A percentile compares a stretch with the other conserved stretches of the same genome.
Evolutionary conservation across 1,140 invertebrate genomes (phyloP).

Genomic region (Magallana angulata): DNA sequence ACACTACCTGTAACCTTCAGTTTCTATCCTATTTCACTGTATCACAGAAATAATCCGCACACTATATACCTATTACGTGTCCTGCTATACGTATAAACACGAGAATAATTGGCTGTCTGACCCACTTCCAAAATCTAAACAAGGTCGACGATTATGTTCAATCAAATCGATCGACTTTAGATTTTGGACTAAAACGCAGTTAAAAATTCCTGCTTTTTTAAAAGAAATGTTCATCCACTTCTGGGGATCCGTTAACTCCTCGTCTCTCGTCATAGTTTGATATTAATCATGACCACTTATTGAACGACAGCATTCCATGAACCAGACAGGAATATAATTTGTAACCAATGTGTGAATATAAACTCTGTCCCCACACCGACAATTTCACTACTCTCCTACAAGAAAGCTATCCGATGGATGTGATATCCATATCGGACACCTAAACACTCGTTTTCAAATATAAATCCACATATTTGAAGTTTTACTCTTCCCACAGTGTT

Average conservation of each 20-base stretch:
- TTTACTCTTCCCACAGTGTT: not conserved
- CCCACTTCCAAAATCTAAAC: conserved; percentile 33
- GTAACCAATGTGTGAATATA: not conserved
- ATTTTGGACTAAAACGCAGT: conserved; percentile 18
- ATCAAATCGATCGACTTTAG: conserved; percentile 35
- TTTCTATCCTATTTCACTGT: conserved; percentile 22
- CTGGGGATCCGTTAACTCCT: conserved; percentile 9
- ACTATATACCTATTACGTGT: conserved; percentile 21
- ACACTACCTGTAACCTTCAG: conserved; percentile 13
- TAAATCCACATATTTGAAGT: conserved; percentile 26
- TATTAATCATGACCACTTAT: conserved; percentile 38
- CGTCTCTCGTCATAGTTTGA: conserved; percentile 23
- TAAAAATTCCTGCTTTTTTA: not conserved
- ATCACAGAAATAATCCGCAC: conserved; percentile 17
- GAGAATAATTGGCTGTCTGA: conserved; percentile 32
- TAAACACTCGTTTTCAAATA: not conserved
- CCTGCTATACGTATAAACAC: conserved; percentile 33
- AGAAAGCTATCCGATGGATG: conserved; percentile 34
- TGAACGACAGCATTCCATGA: conserved; percentile 33
- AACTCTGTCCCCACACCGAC: not conserved
- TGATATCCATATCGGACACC: conserved; percentile 11
- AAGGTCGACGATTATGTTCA: conserved; percentile 37
- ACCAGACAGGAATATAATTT: conserved; percentile 28
- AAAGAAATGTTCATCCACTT: conserved; percentile 31
- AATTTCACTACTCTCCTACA: not conserved